phyloP scores from a whole-genome alignment of 2,113 vertebrate species.

The Agapornis roseicollis region DNA sequence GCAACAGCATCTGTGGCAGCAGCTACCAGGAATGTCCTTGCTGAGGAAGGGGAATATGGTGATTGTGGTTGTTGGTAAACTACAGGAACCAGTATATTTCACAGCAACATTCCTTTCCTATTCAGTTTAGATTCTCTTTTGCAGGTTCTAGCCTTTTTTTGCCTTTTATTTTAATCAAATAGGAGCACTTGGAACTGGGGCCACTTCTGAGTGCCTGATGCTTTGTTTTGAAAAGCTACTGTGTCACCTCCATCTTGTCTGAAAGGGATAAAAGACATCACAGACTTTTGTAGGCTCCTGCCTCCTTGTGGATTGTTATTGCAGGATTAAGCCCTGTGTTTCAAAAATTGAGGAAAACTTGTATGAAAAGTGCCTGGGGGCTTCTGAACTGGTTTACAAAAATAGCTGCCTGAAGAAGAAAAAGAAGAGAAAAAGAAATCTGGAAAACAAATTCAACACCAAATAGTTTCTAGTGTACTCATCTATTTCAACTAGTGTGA shows the following conservation, averaged over 20 bases:
- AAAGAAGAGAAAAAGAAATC: constrained; percentile 38
- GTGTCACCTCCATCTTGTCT: not conserved
- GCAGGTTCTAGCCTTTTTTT: not conserved
- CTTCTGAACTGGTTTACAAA: constrained; percentile 61
- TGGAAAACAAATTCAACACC: constrained; percentile 72
- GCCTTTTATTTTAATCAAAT: not conserved
- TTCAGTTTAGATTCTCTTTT: not conserved
- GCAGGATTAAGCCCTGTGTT: not conserved
- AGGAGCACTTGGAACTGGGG: not conserved
- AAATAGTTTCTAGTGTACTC: constrained; percentile 69
- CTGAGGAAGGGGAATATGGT: not conserved
- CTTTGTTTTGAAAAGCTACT: not conserved
- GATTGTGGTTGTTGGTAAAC: not conserved
- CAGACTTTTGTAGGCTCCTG: not conserved
- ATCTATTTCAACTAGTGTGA: constrained; percentile 73
- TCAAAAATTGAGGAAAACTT: constrained; percentile 6
- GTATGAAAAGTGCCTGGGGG: constrained; percentile 12
- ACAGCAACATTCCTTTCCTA: not conserved
- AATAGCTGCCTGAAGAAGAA: constrained; percentile 45
- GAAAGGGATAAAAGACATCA: not conserved
- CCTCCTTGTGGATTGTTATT: not conserved
- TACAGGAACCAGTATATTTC: not conserved
- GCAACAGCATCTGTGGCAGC: not conserved
- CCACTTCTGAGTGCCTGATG: not conserved
- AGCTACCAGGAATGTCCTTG: not conserved